phyloP scores from a whole-genome alignment of 2,797 vertebrate species.

The Eleutherodactylus coqui region DNA sequence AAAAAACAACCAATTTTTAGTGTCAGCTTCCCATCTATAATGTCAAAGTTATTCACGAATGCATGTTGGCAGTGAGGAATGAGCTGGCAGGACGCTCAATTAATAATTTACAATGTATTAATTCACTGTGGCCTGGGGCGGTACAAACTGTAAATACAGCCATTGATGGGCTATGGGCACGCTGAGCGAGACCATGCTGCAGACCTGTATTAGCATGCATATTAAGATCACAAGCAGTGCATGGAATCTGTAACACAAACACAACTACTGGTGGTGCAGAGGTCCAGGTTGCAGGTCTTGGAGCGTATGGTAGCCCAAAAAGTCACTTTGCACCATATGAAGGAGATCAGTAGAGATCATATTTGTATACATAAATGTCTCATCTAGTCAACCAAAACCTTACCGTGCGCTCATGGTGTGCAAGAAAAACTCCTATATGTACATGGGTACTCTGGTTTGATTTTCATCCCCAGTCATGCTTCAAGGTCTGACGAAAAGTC shows the following conservation, averaged over 20 bases:
- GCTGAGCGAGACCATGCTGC: background rate
- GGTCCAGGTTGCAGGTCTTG: too few relatives aligned
- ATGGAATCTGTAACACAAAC: background rate
- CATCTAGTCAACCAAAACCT: too few relatives aligned
- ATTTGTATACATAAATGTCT: too few relatives aligned
- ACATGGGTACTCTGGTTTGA: too few relatives aligned
- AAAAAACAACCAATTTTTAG: conserved; percentile 4
- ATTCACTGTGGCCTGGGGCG: conserved; percentile 32
- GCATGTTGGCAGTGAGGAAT: conserved; percentile 32
- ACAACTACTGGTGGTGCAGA: background rate
- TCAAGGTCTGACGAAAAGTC: too few relatives aligned
- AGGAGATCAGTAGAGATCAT: too few relatives aligned
- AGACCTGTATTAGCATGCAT: background rate
- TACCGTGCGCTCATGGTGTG: too few relatives aligned
- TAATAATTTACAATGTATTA: conserved; percentile 41
- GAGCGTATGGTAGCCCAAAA: background rate
- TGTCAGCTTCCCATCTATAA: conserved; percentile 30
- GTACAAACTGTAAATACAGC: conserved; percentile 38
- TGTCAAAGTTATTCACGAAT: conserved; percentile 15
- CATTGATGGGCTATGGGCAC: background rate
- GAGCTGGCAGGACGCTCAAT: conserved; percentile 2
- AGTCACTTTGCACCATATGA: too few relatives aligned
- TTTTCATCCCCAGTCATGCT: too few relatives aligned
- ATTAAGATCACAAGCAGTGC: background rate
- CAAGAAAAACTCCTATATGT: too few relatives aligned